These are phyloP conservation scores for Drosophila subquinaria DNA, from an alignment of 2,888 invertebrate genomes.

Conservation along the genomic window DNA sequence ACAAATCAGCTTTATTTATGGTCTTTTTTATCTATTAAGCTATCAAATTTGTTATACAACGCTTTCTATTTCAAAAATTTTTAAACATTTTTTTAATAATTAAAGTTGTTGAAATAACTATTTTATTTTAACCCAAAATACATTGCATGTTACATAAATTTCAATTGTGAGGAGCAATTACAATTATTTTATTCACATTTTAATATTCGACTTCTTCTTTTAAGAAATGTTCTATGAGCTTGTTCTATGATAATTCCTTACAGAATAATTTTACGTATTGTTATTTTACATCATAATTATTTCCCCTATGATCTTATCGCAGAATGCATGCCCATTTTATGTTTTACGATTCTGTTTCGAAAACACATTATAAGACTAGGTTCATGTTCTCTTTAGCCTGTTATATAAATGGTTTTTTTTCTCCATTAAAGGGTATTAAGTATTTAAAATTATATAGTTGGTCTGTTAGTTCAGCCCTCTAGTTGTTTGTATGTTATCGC, in stretches of 20 bases:
- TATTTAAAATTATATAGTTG: constrained; percentile 12
- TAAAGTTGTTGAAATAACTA: too few relatives aligned
- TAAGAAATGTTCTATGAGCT: not conserved
- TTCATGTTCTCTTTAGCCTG: not conserved
- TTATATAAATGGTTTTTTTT: not conserved
- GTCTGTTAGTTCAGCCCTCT: constrained; percentile 27
- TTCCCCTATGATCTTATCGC: constrained; percentile 12
- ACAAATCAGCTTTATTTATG: too few relatives aligned
- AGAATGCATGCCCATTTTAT: constrained; percentile 39
- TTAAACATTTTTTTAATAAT: too few relatives aligned
- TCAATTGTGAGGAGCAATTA: too few relatives aligned
- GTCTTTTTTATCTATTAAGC: too few relatives aligned
- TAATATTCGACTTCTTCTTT: too few relatives aligned
- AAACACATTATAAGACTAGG: constrained; percentile 8
- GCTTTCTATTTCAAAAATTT: too few relatives aligned
- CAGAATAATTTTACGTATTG: constrained; percentile 13
- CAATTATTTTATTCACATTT: too few relatives aligned
- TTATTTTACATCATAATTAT: constrained; percentile 12
- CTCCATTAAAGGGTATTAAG: constrained; percentile 9
- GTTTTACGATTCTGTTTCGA: constrained; percentile 21
- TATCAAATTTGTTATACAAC: too few relatives aligned
- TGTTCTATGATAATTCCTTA: constrained; percentile 13
- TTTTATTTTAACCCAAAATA: too few relatives aligned
- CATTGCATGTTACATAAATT: too few relatives aligned
- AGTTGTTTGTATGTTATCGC: constrained; percentile 42